These are phyloP conservation scores for Megalops atlanticus DNA, from an alignment of 2,113 vertebrate species.

Conservation along the genomic window DNA sequence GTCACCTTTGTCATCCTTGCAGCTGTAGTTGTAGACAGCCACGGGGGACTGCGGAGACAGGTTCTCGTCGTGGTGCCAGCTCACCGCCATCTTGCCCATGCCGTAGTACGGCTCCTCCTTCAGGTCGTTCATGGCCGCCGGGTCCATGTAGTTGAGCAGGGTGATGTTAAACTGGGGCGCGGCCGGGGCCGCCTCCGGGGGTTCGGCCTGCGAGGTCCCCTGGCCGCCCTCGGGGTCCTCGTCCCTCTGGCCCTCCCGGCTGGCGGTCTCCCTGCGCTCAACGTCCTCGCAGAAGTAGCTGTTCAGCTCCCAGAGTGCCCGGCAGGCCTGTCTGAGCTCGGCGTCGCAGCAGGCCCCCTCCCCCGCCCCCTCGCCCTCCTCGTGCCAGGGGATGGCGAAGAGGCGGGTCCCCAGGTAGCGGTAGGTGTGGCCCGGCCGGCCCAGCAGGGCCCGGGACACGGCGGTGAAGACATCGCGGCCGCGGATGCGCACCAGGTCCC, in stretches of 20 bases:
- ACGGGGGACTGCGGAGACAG: conserved; percentile 85
- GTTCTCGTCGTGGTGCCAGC: conserved; percentile 97
- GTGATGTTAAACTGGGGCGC: conserved; percentile 82
- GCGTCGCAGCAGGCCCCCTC: conserved; percentile 73
- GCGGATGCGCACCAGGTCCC: conserved; percentile 77
- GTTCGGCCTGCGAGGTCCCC: conserved; percentile 63
- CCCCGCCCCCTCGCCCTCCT: conserved; percentile 59
- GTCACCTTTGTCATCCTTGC: conserved; percentile 74
- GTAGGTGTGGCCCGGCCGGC: conserved; percentile 89
- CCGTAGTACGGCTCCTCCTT: conserved; percentile 96
- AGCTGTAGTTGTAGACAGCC: conserved; percentile 92
- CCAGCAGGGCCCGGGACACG: conserved; percentile 84
- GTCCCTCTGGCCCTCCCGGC: conserved; percentile 18
- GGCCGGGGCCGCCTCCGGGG: conserved; percentile 30
- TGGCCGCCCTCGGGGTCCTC: conserved; percentile 40
- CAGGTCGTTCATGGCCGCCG: conserved; percentile 82
- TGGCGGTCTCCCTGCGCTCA: conserved; percentile 57
- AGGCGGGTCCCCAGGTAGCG: conserved; percentile 93
- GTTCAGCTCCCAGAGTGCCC: conserved; percentile 87
- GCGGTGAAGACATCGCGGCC: conserved; percentile 88
- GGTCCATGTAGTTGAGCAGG: conserved; percentile 97
- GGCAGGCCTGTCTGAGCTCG: conserved; percentile 80
- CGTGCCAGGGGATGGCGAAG: conserved; percentile 92
- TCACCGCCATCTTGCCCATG: conserved; percentile 96
- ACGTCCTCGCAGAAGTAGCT: conserved; percentile 78